Percentiles rank a stretch among this genome's conserved stretches.
Conservation (phyloP, 2,113 vertebrate species). For the Brienomyrus longianalis region DNA sequence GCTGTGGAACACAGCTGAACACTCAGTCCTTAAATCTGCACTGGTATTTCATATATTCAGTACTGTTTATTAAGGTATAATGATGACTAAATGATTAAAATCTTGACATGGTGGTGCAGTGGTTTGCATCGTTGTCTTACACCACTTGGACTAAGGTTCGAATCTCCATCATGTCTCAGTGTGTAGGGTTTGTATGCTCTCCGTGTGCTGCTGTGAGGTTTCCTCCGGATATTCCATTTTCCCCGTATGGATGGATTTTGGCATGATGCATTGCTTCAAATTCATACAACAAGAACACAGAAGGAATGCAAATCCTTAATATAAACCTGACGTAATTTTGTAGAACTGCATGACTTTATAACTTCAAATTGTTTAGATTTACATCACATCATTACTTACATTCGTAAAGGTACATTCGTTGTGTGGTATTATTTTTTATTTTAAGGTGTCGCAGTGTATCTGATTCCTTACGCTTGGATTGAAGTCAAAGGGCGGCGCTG, state of each 20-base stretch:
- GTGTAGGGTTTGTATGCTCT: too few relatives aligned
- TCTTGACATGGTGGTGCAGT: neutral
- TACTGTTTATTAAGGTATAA: neutral
- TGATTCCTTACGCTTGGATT: neutral
- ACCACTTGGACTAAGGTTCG: too few relatives aligned
- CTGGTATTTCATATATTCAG: neutral
- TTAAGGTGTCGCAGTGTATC: neutral
- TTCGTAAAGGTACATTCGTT: neutral
- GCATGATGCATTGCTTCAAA: neutral
- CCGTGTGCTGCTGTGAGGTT: too few relatives aligned
- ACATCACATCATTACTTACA: neutral
- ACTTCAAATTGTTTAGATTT: neutral
- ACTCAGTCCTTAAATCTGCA: neutral
- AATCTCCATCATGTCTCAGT: too few relatives aligned
- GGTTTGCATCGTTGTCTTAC: too few relatives aligned
- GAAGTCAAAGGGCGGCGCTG: slow-evolving; percentile 21
- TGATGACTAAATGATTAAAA: neutral
- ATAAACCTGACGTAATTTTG: neutral
- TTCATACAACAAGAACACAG: neutral
- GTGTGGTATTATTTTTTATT: neutral
- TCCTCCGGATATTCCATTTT: too few relatives aligned
- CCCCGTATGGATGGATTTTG: neutral
- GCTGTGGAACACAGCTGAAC: neutral
- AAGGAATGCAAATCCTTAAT: neutral
- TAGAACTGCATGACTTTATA: neutral